Conservation (phyloP, 2,797 vertebrate genomes). For the Eutrigla gurnardus region DNA sequence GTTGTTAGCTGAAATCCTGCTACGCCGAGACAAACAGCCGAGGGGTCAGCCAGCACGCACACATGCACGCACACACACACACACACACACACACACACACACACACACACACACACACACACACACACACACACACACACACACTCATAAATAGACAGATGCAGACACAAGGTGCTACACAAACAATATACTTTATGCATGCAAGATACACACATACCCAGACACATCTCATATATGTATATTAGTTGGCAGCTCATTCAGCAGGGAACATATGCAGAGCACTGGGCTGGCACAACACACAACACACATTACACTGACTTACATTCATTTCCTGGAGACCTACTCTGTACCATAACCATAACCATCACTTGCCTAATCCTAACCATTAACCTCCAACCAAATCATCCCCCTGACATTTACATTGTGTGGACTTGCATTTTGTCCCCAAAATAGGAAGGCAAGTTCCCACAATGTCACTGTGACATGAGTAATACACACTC, state of each 20-base stretch:
- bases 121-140: not conserved
- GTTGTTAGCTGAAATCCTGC: constrained; percentile 55
- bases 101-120: not conserved
- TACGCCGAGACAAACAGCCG: constrained; percentile 34
- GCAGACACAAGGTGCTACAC: not conserved
- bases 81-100: not conserved
- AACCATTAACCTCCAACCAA: not conserved
- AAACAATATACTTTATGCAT: constrained; percentile 1
- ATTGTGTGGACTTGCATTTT: not conserved
- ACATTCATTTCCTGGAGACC: no score
- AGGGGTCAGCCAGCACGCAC: not conserved
- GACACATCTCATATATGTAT: constrained; percentile 16
- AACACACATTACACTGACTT: constrained; percentile 8
- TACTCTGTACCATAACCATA: no score
- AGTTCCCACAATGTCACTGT: not conserved
- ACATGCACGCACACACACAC: not conserved
- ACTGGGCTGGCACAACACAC: constrained; percentile 33
- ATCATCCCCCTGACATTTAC: not conserved
- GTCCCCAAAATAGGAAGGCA: not conserved
- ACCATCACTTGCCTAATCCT: not conserved
- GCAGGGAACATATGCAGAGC: constrained; percentile 43
- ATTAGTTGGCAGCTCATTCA: constrained; percentile 53
- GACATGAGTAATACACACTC: constrained; percentile 2
- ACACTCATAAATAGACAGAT: not conserved
- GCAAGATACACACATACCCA: not conserved